Base-by-base conservation (phyloP, 53 echinoderm and acorn worm species). In the Stichopus horrens region DNA sequence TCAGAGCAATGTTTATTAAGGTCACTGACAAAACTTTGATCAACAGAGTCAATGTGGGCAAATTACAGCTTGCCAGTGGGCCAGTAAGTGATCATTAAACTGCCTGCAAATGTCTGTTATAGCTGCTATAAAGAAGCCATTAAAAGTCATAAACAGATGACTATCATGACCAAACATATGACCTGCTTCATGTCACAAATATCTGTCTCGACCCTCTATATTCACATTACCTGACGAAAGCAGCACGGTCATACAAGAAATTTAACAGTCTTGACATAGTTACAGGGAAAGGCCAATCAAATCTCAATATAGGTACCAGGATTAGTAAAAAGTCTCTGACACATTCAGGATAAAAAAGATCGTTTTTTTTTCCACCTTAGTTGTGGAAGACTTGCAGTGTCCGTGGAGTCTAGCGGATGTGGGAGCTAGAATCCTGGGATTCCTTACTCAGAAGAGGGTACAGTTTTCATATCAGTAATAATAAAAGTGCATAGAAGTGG, bases 41-140 rank as follows among this genome's bases (percentile, higher is more conserved):
- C 21, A 71, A 37, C 37, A 37, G 37, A 37, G 37, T 37, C 37
- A 37, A 37, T 37, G 37, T 37, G 71, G 71, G 19, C 71, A 71
- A 71, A 71, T 71, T 71, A 71, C 18, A 7, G 18, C n/a, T 7
- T n/a, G 71, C 16, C 18, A 71, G 7, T 71, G 71, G 19, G 71
- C 71, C 71, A n/a, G 71, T 71, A 19, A 71, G 37, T 20, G 71
- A 71, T 71, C 71, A 71, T 71, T 71, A 71, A 71, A 71, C 71
- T 71, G 16, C 71, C 18, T 71, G n/a, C 71, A 71, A 71, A 71
- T 71, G 71, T 71, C 71, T 18, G 18, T 18, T 18, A 18, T 37
- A 37, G 37, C 5, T 16, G 71, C 71, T 71, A 71, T 71, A 71
- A 71, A 71, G 71, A n/a, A 19, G 71, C 14, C 71, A 3, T 71